phyloP scores from a whole-genome alignment of 1,140 invertebrate genomes.

The Aphidius ervi region DNA sequence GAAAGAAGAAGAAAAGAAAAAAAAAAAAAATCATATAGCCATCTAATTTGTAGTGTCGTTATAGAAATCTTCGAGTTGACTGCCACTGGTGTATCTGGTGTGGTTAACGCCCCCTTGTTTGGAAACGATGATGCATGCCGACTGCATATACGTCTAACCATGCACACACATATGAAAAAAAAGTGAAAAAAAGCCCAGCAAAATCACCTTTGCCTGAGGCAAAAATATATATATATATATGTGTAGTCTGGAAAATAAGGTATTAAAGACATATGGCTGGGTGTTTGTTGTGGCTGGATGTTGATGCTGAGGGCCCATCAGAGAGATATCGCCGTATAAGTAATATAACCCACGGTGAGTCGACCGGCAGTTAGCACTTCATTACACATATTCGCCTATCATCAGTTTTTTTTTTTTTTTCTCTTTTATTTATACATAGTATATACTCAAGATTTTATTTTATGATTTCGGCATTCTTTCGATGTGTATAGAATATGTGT shows the following conservation, averaged over 20 bases:
- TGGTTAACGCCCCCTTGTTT: constrained; percentile 44
- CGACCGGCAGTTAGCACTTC: constrained; percentile 46
- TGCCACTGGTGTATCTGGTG: constrained; percentile 37
- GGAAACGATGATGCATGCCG: constrained; percentile 37
- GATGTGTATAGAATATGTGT: too few relatives aligned
- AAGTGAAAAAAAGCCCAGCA: not conserved
- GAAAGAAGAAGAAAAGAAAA: too few relatives aligned
- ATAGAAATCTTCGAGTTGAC: constrained; percentile 31
- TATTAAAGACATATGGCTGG: constrained; percentile 7
- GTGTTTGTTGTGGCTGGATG: constrained; percentile 11
- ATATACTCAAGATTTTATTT: not conserved
- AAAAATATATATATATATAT: not conserved
- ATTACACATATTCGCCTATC: constrained; percentile 48
- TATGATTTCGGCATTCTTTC: not conserved
- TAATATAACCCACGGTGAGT: constrained; percentile 33
- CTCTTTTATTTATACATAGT: constrained; percentile 29
- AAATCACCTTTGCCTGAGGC: constrained; percentile 5
- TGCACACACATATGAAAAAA: constrained; percentile 3
- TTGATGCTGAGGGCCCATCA: constrained; percentile 10
- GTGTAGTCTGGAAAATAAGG: constrained; percentile 6
- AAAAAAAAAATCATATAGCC: not conserved
- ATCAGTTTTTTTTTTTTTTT: constrained; percentile 37
- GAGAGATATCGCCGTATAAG: constrained; percentile 25
- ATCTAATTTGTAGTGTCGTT: not conserved
- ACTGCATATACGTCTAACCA: constrained; percentile 20